phyloP scores from a whole-genome alignment of 2,888 invertebrate genomes.

The Drosophila neotestacea region DNA sequence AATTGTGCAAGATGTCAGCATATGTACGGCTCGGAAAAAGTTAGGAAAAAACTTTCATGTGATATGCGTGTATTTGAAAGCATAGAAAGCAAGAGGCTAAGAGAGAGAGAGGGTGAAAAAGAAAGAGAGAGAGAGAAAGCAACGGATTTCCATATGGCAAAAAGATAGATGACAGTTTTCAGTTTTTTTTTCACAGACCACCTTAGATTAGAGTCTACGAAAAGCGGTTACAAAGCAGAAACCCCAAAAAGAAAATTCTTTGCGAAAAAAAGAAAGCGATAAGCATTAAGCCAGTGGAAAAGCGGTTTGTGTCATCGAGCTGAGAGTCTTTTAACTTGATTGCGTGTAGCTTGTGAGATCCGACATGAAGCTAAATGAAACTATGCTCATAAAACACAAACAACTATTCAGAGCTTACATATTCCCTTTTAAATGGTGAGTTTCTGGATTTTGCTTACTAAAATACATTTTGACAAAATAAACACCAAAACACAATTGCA shows the following conservation, averaged over 20 bases:
- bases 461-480: too few relatives aligned
- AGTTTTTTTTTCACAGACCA: conserved; percentile 20
- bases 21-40: conserved; percentile 16
- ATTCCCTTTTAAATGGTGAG: too few relatives aligned
- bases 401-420: background rate
- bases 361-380: conserved; percentile 26
- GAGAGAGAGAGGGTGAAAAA: background rate
- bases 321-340: conserved; percentile 40
- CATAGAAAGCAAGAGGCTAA: background rate
- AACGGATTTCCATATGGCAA: conserved; percentile 68
- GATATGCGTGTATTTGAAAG: conserved; percentile 39
- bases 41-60: conserved; percentile 15
- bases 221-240: conserved; percentile 14
- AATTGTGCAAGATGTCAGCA: conserved; percentile 33
- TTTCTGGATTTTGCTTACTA: too few relatives aligned
- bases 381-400: conserved; percentile 19
- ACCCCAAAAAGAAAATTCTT: conserved; percentile 21
- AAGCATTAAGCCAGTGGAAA: conserved; percentile 17
- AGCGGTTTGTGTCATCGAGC: conserved; percentile 20
- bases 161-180: conserved; percentile 56
- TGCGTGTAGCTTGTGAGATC: conserved; percentile 26
- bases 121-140: conserved; percentile 2
- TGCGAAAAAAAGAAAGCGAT: conserved; percentile 2
- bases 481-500: too few relatives aligned
- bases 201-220: conserved; percentile 41